phyloP scores from a whole-genome alignment of 2,888 invertebrate genomes.

The Arenicola marina region DNA sequence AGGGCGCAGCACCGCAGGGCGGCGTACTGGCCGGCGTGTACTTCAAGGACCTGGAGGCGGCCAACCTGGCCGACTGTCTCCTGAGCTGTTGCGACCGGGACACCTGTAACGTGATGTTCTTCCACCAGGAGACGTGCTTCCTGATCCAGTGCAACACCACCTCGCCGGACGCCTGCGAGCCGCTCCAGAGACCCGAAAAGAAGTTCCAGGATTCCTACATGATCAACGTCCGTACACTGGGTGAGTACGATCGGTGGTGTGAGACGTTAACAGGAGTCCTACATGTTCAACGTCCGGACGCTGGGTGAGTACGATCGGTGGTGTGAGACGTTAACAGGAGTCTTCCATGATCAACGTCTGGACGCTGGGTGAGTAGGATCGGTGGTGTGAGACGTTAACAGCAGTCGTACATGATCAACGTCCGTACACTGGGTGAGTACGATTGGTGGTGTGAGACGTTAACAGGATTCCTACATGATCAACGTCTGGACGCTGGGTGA shows the following conservation, averaged over 20 bases:
- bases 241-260: too few species aligned
- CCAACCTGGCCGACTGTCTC: constrained; percentile 5
- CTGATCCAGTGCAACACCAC: constrained; percentile 11
- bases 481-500: too few species aligned
- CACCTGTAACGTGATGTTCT: constrained; percentile 14
- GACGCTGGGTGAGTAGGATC: too few species aligned
- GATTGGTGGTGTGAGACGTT: too few species aligned
- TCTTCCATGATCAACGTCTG: too few species aligned
- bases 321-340: too few species aligned
- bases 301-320: too few species aligned
- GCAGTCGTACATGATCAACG: constrained; percentile 10
- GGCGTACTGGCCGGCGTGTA: constrained; percentile 10
- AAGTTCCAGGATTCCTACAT: constrained; percentile 8
- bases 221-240: constrained; percentile 5
- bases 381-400: too few species aligned
- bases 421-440: neutral
- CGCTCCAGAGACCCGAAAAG: constrained; percentile 6
- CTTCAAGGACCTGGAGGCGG: neutral
- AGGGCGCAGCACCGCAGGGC: constrained; percentile 4
- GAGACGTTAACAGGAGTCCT: too few species aligned
- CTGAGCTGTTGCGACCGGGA: constrained; percentile 3
- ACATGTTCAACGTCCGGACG: too few species aligned
- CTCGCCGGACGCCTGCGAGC: constrained; percentile 11
- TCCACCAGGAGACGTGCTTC: constrained; percentile 10
- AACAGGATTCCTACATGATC: too few species aligned